A percentile compares a stretch with the other conserved stretches of the same genome.
Conservation (phyloP, 2,113 vertebrate genomes). For the Pyxicephalus adspersus region DNA sequence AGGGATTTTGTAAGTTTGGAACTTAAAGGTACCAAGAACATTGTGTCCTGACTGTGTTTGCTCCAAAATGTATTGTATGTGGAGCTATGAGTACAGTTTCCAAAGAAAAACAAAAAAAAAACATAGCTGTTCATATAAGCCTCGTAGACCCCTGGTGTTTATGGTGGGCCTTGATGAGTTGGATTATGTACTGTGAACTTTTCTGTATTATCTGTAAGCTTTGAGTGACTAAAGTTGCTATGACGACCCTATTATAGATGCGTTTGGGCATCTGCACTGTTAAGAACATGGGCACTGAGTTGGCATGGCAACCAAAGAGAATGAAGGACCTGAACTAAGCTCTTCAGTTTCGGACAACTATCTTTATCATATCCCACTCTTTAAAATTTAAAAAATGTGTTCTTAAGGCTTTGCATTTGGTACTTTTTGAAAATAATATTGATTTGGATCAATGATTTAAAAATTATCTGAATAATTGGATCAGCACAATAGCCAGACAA, state of each 20-base stretch:
- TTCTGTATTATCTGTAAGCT: conserved; percentile 8
- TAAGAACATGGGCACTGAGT: neutral
- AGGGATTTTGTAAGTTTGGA: too few species aligned
- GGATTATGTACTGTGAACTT: conserved; percentile 24
- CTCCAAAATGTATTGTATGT: too few species aligned
- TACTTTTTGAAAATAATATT: too few species aligned
- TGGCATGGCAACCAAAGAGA: conserved; percentile 30
- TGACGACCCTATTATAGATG: neutral
- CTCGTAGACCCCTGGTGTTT: neutral
- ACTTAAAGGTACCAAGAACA: too few species aligned
- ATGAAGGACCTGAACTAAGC: conserved; percentile 6
- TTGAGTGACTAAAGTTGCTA: conserved; percentile 10
- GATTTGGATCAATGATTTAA: too few species aligned
- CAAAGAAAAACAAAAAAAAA: too few species aligned
- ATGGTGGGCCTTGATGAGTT: neutral
- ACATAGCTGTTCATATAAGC: neutral
- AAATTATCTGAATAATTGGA: too few species aligned
- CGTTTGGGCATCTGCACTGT: neutral
- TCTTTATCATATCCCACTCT: neutral
- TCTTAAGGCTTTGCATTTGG: too few species aligned
- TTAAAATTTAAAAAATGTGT: neutral
- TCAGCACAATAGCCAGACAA: too few species aligned
- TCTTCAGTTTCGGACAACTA: neutral
- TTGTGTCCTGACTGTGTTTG: too few species aligned
- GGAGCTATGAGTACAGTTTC: too few species aligned